Conservation (phyloP, 1,140 invertebrate genomes). For the Pectinophora gossypiella region DNA sequence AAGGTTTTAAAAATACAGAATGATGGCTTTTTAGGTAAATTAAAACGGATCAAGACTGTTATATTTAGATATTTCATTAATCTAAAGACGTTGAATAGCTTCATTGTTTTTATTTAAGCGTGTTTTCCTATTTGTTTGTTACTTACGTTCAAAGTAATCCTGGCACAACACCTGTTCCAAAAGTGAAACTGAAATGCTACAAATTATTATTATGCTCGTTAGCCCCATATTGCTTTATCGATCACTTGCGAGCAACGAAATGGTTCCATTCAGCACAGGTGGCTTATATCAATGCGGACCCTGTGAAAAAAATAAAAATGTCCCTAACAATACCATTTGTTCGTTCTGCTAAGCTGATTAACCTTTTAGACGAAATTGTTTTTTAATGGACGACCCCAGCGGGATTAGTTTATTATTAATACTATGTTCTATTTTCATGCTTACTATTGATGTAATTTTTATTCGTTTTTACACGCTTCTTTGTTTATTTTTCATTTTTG, state of each 20-base stretch:
- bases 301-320: background rate
- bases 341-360: background rate
- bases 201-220: background rate
- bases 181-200: background rate
- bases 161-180: background rate
- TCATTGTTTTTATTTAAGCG: too few species aligned
- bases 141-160: constrained; percentile 1
- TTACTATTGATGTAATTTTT: too few species aligned
- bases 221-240: background rate
- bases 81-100: too few species aligned
- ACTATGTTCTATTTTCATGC: too few species aligned
- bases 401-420: too few species aligned
- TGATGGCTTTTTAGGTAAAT: too few species aligned
- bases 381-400: background rate
- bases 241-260: background rate
- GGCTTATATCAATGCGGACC: background rate
- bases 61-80: too few species aligned
- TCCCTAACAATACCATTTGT: constrained; percentile 3
- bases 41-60: too few species aligned
- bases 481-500: too few species aligned
- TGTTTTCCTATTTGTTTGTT: too few species aligned
- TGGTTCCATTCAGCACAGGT: background rate
- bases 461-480: too few species aligned
- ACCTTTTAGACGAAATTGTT: background rate
- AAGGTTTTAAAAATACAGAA: too few species aligned